Evolutionary conservation across 1,140 invertebrate species (phyloP).

Genomic region (Heliconius congener): DNA sequence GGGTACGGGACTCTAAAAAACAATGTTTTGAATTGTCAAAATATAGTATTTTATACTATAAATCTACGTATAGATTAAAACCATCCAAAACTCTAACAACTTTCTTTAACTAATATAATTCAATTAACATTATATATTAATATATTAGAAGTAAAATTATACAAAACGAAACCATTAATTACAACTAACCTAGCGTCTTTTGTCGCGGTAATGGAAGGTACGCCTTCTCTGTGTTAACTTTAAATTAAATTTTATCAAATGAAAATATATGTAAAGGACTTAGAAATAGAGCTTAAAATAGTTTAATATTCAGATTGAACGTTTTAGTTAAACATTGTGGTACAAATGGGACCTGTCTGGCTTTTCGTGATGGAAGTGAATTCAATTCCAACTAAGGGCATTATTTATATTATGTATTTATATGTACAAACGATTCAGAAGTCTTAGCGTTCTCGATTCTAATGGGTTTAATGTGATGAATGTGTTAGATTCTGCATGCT

Average conservation of each 20-base stretch:
- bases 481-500: too few species aligned
- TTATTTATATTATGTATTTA: not conserved
- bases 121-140: not conserved
- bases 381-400: not conserved
- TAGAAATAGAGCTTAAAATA: not conserved
- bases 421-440: too few species aligned
- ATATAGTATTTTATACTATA: too few species aligned
- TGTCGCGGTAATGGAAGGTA: conserved; percentile 31
- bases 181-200: conserved; percentile 30
- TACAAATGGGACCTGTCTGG: not conserved
- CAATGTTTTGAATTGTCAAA: too few species aligned
- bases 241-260: conserved; percentile 14
- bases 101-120: not conserved
- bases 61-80: too few species aligned
- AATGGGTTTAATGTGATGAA: too few species aligned
- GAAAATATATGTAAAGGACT: not conserved
- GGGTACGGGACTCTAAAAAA: too few species aligned
- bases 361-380: not conserved
- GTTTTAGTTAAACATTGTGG: not conserved
- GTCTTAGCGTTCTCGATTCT: too few species aligned
- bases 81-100: not conserved
- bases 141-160: not conserved
- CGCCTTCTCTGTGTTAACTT: conserved; percentile 30
- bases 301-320: not conserved
- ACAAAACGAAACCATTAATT: conserved; percentile 28